Evolutionary conservation across 2,888 invertebrate species (phyloP).

Genomic region (Amaurobius ferox): DNA sequence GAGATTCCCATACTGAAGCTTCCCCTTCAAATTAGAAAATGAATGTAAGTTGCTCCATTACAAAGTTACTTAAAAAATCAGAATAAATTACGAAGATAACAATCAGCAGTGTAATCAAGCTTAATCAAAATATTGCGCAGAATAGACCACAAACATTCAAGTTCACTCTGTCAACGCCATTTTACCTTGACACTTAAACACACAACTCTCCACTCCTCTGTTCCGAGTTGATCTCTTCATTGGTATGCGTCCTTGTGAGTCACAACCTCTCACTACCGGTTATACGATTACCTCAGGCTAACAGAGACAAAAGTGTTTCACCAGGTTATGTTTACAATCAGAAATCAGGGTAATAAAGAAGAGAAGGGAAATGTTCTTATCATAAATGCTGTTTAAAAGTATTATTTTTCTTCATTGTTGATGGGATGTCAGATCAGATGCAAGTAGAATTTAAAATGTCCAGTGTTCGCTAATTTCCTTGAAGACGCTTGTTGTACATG

Average conservation of each 20-base stretch:
- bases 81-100: too few species aligned
- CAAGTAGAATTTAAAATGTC: too few species aligned
- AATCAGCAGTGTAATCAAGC: too few species aligned
- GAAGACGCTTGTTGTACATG: too few species aligned
- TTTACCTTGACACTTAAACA: neutral
- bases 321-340: neutral
- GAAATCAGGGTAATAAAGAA: slow-evolving; percentile 5
- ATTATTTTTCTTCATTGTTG: neutral
- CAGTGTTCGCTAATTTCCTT: too few species aligned
- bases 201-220: neutral
- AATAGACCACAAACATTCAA: too few species aligned
- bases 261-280: neutral
- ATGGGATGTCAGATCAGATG: neutral
- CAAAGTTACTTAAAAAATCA: too few species aligned
- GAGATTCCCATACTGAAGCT: too few species aligned
- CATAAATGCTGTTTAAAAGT: neutral
- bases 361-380: neutral
- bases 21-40: too few species aligned
- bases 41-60: too few species aligned
- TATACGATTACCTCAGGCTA: neutral
- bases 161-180: too few species aligned
- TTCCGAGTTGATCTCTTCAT: neutral
- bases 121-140: too few species aligned
- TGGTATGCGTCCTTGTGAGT: neutral
- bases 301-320: neutral